Base-by-base conservation (phyloP, 2,113 vertebrate species). In the Catharus fuscescens region DNA sequence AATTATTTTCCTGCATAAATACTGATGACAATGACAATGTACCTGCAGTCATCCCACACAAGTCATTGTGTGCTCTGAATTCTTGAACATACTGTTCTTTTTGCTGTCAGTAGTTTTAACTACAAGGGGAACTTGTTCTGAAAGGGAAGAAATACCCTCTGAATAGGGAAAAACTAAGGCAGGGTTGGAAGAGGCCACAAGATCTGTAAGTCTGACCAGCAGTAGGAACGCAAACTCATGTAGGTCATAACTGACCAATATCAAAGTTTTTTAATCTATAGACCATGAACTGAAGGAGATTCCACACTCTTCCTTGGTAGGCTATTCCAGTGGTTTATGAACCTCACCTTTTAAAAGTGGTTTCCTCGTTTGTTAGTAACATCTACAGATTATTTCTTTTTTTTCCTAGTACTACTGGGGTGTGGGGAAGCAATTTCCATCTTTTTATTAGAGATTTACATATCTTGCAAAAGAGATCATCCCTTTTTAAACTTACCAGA, bases 31-130 rank as follows among this genome's bases (percentile, higher is more conserved):
- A 20, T 54, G n/a, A 32, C 45, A 82, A 65, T 0, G 23, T 86
- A 92, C 85, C 67, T 90, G 54, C 54, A 92, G 71, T 65, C 88
- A 88, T 92, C 95, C 90, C 71, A 96, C 88, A 62, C 85, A 83
- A 82, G 36, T 86, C 70, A 77, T 82, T 93, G 57, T 76, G 66
- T 72, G 45, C 72, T 93, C 85, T 90, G 42, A 92, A 71, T 72
- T 90, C 80, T 6, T 50, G 90, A 96, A 92, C 74, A 32, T 17
- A 57, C 29, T 73, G 62, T 88, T 92, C 74, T 65, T 34, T 36
- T 82, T 42, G 65, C 50, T 70, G 45, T 28, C 61, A 59, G 66
- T 18, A 85, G 20, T 47, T 89, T 87, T 53, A 87, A 54, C 19
- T 10, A 38, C 38, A 38, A 69, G 42, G 34, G 57, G 45, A 89